A percentile compares a stretch with the other conserved stretches of the same genome.
Evolutionary conservation across 2,888 invertebrate genomes (phyloP).

Genomic region (Sinelater perroti): DNA sequence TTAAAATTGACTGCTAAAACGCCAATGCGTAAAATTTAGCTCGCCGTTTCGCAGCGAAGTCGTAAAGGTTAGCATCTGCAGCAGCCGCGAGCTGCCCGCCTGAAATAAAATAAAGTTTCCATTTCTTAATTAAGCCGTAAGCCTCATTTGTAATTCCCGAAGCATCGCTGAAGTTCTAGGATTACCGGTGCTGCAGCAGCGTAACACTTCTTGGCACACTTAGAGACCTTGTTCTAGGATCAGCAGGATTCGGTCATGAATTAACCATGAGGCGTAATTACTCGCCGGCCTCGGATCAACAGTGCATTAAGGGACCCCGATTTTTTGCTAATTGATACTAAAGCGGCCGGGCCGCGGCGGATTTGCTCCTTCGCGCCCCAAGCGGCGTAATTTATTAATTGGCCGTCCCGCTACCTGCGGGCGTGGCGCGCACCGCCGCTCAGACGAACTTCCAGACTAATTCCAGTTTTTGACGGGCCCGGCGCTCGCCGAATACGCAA

Average conservation of each 20-base stretch:
- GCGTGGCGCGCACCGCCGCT: too few relatives aligned
- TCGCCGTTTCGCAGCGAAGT: too few relatives aligned
- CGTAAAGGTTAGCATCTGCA: not conserved
- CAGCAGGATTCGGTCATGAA: slow-evolving; percentile 37
- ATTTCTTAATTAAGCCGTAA: slow-evolving; percentile 29
- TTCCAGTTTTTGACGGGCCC: too few relatives aligned
- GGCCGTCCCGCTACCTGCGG: not conserved
- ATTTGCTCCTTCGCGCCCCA: slow-evolving; percentile 12
- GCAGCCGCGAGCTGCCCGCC: not conserved
- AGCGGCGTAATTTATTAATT: not conserved
- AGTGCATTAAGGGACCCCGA: slow-evolving; percentile 34
- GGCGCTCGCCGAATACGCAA: slow-evolving; percentile 1
- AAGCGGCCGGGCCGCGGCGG: slow-evolving; percentile 9
- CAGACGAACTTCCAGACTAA: too few relatives aligned
- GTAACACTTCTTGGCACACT: slow-evolving; percentile 31
- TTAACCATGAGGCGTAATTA: slow-evolving; percentile 41
- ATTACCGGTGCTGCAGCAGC: slow-evolving; percentile 32
- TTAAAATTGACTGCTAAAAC: too few relatives aligned
- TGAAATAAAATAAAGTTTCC: slow-evolving; percentile 25
- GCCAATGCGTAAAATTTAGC: too few relatives aligned
- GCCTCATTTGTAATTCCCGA: slow-evolving; percentile 30
- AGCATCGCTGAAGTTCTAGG: slow-evolving; percentile 34
- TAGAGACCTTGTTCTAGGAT: slow-evolving; percentile 32
- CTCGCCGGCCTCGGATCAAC: slow-evolving; percentile 34
- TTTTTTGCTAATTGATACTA: slow-evolving; percentile 37